These are phyloP conservation scores for Ictalurus punctatus DNA, from an alignment of 2,113 vertebrate species.

Conservation along the genomic window DNA sequence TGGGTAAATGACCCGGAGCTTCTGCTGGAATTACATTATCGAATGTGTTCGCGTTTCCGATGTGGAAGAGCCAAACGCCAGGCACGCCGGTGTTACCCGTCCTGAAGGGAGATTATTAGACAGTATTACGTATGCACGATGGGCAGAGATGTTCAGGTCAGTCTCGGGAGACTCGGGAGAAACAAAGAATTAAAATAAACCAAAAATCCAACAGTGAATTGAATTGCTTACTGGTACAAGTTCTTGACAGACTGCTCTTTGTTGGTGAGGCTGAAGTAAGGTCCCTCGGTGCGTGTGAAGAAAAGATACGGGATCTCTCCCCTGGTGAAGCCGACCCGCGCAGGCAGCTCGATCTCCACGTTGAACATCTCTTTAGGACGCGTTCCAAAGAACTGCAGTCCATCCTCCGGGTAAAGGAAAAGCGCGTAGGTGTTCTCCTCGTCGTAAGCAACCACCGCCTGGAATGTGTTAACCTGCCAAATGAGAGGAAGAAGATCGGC, in stretches of 20 bases:
- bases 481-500: conserved; percentile 11
- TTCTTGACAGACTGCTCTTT: conserved; percentile 81
- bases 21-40: conserved; percentile 78
- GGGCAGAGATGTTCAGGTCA: background rate
- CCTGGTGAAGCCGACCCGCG: conserved; percentile 90
- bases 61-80: conserved; percentile 91
- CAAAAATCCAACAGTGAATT: background rate
- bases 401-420: conserved; percentile 86
- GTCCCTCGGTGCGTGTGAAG: conserved; percentile 76
- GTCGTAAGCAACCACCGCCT: conserved; percentile 84
- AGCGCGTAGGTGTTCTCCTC: conserved; percentile 81
- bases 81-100: conserved; percentile 81
- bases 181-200: background rate
- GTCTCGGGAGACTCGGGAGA: background rate
- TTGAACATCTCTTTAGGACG: conserved; percentile 90
- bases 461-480: conserved; percentile 91
- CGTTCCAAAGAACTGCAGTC: conserved; percentile 89
- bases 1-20: conserved; percentile 40
- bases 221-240: conserved; percentile 81
- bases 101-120: conserved; percentile 65
- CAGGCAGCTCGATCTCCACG: conserved; percentile 87
- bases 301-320: conserved; percentile 74
- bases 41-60: conserved; percentile 76
- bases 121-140: background rate
- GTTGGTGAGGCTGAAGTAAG: conserved; percentile 81